Base-by-base conservation (phyloP, 2,888 invertebrate genomes). In the Erebia palarica region DNA sequence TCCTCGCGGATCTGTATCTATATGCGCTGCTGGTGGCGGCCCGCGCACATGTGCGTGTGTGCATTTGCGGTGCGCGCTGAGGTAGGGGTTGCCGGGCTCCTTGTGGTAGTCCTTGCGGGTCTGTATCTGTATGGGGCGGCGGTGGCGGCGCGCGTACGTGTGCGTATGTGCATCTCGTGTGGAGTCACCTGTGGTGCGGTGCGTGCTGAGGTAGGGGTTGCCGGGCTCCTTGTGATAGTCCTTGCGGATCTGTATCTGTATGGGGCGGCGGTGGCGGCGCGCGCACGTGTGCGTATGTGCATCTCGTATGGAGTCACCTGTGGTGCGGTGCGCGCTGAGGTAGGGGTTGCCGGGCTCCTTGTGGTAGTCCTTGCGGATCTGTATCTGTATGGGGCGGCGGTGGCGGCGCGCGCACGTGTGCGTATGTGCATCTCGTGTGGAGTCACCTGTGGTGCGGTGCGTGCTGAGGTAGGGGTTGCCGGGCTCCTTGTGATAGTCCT, bases 231-330 rank as follows among this genome's bases (percentile, higher is more conserved):
- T 92, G 77, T 91, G 81, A 79, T 92, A 92, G 79, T 92, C 92
- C 78, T 89, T 89, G 63, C 92, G 86, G 68, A 92, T 91, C 77
- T 92, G 92, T 78, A 92, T 92, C 79, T 92, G 90, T 66, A 92
- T 91, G 86, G 88, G 76, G 78, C 91, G 21, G 73, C 80, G n/a
- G n/a, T n/a, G n/a, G n/a, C n/a, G n/a, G n/a, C n/a, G n/a, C n/a
- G n/a, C n/a, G n/a, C n/a, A n/a, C 16, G 79, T 70, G 82, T 95
- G 94, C 57, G 95, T 94, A 87, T 96, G 97, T 21, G 96, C 3
- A 21, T 21, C 21, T 21, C 21, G 21, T 21, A 3, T 21, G 18
- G 79, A 36, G 14, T 42, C 36, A 61, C 61, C 49, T 78, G 77
- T 7, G 82, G 66, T n/a, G 75, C 9, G 11, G 14, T 27, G 53